These are phyloP conservation scores for Erebia palarica DNA, from an alignment of 2,888 invertebrate genomes.

Conservation along the genomic window DNA sequence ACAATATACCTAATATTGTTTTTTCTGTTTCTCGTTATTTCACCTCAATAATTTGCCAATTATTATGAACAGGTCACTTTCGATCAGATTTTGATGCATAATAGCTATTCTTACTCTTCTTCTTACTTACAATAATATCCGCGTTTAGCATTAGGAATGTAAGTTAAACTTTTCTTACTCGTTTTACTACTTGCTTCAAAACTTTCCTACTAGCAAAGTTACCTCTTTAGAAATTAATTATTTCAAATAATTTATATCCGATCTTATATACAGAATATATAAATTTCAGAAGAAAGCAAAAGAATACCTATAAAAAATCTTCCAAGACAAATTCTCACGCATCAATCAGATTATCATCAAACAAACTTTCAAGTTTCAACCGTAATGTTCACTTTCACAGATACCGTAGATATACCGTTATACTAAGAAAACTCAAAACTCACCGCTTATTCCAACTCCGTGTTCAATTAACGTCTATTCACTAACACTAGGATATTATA, in stretches of 20 bases:
- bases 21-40: too few species aligned
- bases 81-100: too few species aligned
- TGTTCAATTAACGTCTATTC: conserved; percentile 56
- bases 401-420: conserved; percentile 46
- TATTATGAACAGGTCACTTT: too few species aligned
- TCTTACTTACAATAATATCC: too few species aligned
- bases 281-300: neutral
- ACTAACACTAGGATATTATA: conserved; percentile 45
- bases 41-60: too few species aligned
- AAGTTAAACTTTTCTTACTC: too few species aligned
- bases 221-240: too few species aligned
- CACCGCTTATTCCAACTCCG: conserved; percentile 50
- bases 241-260: neutral
- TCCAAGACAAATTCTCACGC: conserved; percentile 11
- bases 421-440: conserved; percentile 54
- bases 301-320: neutral
- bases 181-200: too few species aligned
- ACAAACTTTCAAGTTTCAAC: conserved; percentile 50
- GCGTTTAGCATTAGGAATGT: too few species aligned
- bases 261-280: neutral
- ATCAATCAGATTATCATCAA: conserved; percentile 33
- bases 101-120: too few species aligned
- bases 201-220: too few species aligned
- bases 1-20: too few species aligned
- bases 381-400: conserved; percentile 55